Evolutionary conservation across 1,140 invertebrate species (phyloP).

Genomic region (Drosophila tsacasi): DNA sequence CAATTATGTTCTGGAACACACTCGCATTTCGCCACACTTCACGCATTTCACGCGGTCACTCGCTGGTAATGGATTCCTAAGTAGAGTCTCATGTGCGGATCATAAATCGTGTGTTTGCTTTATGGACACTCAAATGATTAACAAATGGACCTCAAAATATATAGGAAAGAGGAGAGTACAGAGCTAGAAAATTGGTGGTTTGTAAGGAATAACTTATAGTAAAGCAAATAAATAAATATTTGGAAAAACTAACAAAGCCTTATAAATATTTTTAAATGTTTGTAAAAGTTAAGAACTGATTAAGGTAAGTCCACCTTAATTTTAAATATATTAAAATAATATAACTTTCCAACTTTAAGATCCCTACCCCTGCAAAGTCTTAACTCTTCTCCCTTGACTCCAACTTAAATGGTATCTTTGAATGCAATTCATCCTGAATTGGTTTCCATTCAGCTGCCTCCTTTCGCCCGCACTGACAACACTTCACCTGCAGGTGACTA

Average conservation of each 20-base stretch:
- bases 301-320: too few species aligned
- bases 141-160: slow-evolving; percentile 32
- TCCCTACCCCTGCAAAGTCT: background rate
- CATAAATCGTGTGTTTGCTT: slow-evolving; percentile 30
- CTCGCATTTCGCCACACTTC: slow-evolving; percentile 67
- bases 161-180: background rate
- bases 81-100: slow-evolving; percentile 54
- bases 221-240: background rate
- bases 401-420: slow-evolving; percentile 21
- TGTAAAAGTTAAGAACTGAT: too few species aligned
- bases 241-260: background rate
- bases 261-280: background rate
- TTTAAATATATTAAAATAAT: background rate
- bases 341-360: background rate
- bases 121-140: slow-evolving; percentile 31
- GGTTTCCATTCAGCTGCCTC: slow-evolving; percentile 13
- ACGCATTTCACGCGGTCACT: slow-evolving; percentile 64
- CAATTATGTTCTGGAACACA: slow-evolving; percentile 58
- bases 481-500: slow-evolving; percentile 30
- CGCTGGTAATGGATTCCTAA: slow-evolving; percentile 72
- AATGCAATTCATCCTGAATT: slow-evolving; percentile 27
- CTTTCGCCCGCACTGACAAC: slow-evolving; percentile 21
- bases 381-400: background rate
- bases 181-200: background rate
- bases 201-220: background rate